These are phyloP conservation scores for Mergus octosetaceus DNA, from an alignment of 2,797 vertebrate species.

Conservation along the genomic window DNA sequence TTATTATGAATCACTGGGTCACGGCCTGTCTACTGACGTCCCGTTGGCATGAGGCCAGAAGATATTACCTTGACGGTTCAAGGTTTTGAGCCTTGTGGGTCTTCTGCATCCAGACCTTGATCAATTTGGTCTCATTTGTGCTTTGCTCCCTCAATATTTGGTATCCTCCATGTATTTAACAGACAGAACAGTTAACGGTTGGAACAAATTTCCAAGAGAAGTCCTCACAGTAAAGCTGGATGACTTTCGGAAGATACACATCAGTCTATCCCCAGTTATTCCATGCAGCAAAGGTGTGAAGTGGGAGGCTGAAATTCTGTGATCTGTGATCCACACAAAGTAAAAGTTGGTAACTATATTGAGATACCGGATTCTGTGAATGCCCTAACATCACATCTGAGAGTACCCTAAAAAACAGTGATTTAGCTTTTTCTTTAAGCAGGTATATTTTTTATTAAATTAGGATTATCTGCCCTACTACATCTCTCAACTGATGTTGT, in stretches of 20 bases:
- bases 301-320: not conserved
- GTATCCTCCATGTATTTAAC: not conserved
- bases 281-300: not conserved
- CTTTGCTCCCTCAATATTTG: not conserved
- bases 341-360: not conserved
- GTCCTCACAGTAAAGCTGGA: not conserved
- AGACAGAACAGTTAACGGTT: not conserved
- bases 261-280: not conserved
- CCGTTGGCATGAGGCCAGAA: not conserved
- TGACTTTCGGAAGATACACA: not conserved
- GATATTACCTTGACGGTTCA: not conserved
- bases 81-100: not conserved
- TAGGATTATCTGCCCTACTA: not conserved
- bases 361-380: not conserved
- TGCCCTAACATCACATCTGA: not conserved
- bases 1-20: slow-evolving; percentile 15
- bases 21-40: not conserved
- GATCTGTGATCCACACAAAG: not conserved
- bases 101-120: not conserved
- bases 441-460: not conserved
- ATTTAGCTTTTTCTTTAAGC: not conserved
- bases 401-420: not conserved
- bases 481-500: not conserved
- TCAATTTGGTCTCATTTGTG: not conserved
- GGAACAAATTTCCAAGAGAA: not conserved